Evolutionary conservation across 1,140 invertebrate genomes (phyloP).

Genomic region (Philotrypesis tridentata): DNA sequence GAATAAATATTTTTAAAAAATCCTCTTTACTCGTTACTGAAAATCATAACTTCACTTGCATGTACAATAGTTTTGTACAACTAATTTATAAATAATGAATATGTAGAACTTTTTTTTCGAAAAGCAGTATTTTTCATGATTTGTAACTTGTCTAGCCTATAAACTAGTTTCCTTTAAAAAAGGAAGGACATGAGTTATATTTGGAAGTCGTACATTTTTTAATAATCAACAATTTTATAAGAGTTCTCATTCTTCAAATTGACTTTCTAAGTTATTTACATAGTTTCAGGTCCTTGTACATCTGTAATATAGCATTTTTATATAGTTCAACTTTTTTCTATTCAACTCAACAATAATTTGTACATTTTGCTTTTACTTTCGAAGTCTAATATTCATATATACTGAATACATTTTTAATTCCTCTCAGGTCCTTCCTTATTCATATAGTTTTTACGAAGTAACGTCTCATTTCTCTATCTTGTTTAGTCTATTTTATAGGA

Average conservation of each 20-base stretch:
- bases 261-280: slow-evolving; percentile 22
- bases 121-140: not conserved
- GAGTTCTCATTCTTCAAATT: slow-evolving; percentile 41
- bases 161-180: not conserved
- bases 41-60: too few relatives aligned
- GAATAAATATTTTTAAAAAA: not conserved
- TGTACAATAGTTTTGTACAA: not conserved
- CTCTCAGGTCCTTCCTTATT: slow-evolving; percentile 12
- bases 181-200: slow-evolving; percentile 4
- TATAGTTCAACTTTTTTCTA: not conserved
- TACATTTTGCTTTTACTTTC: slow-evolving; percentile 12
- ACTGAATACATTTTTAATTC: not conserved
- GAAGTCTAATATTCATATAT: not conserved
- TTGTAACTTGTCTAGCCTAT: not conserved
- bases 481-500: not conserved
- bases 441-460: not conserved
- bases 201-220: not conserved
- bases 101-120: not conserved
- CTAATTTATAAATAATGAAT: not conserved
- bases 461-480: not conserved
- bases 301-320: not conserved
- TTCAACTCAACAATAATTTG: not conserved
- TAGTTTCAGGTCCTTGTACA: not conserved
- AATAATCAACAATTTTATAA: slow-evolving; percentile 2
- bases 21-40: not conserved